Percentiles rank a stretch among this genome's conserved stretches.
Conservation (phyloP, 2,113 vertebrate genomes). For the Gambusia affinis region DNA sequence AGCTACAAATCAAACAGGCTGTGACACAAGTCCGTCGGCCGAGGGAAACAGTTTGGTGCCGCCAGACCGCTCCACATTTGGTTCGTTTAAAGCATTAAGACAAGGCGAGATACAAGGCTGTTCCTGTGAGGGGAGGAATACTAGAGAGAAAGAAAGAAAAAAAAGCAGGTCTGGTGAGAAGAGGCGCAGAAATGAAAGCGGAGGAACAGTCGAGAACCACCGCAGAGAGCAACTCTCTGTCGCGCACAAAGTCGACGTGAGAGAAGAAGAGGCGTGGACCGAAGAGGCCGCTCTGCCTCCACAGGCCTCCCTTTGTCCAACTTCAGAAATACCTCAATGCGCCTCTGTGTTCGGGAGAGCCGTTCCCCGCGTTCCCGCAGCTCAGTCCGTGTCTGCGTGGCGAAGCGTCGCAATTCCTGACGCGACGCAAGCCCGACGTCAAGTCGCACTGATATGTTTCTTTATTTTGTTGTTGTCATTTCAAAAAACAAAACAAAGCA, state of each 20-base stretch:
- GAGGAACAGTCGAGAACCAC: constrained; percentile 87
- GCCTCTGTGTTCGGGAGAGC: constrained; percentile 69
- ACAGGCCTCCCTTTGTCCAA: constrained; percentile 66
- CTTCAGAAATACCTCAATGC: constrained; percentile 76
- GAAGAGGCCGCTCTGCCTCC: background rate
- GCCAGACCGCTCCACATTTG: constrained; percentile 91
- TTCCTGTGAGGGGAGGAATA: constrained; percentile 85
- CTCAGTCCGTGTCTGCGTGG: constrained; percentile 22
- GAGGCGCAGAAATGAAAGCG: constrained; percentile 9
- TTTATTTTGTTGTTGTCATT: constrained; percentile 59
- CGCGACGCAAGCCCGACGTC: constrained; percentile 75
- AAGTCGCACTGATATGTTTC: constrained; percentile 82
- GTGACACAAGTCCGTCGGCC: constrained; percentile 88
- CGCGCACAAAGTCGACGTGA: constrained; percentile 91
- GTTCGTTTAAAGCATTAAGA: constrained; percentile 99
- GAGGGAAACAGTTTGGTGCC: constrained; percentile 94
- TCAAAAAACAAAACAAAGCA: constrained; percentile 1
- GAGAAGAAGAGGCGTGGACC: constrained; percentile 79
- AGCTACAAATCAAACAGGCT: constrained; percentile 87
- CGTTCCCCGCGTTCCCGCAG: constrained; percentile 72
- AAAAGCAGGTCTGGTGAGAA: background rate
- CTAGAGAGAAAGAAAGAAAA: constrained; percentile 80
- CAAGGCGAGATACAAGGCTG: constrained; percentile 98
- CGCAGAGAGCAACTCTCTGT: constrained; percentile 82
- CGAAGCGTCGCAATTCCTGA: constrained; percentile 47